These are phyloP conservation scores for Plagodis pulveraria DNA, from an alignment of 2,888 invertebrate genomes.

Conservation along the genomic window DNA sequence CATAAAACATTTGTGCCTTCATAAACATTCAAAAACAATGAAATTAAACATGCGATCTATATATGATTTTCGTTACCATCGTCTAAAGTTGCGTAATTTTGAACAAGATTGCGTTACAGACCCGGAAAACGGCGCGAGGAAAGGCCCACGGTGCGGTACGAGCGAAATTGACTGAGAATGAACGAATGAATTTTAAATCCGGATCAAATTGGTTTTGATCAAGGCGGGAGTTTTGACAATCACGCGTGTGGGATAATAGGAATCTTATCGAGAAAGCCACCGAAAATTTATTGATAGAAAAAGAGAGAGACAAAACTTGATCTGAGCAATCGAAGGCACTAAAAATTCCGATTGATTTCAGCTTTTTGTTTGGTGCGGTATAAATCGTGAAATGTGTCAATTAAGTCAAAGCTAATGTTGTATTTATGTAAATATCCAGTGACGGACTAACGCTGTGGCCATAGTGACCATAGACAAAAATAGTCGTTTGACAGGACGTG, in stretches of 20 bases:
- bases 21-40: constrained; percentile 27
- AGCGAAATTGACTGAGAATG: constrained; percentile 41
- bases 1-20: constrained; percentile 23
- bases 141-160: constrained; percentile 30
- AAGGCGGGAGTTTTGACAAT: constrained; percentile 38
- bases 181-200: constrained; percentile 45
- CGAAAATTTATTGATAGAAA: constrained; percentile 39
- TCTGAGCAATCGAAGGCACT: constrained; percentile 35
- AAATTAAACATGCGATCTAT: constrained; percentile 27
- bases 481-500: constrained; percentile 59
- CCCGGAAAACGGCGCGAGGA: constrained; percentile 32
- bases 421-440: constrained; percentile 78
- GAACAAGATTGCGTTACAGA: constrained; percentile 38
- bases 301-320: constrained; percentile 31
- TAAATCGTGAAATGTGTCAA: constrained; percentile 83
- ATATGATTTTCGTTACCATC: constrained; percentile 22
- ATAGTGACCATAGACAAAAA: constrained; percentile 63
- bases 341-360: constrained; percentile 46
- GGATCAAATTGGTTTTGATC: constrained; percentile 43
- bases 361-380: constrained; percentile 60
- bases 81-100: constrained; percentile 38
- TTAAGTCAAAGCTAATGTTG: constrained; percentile 80
- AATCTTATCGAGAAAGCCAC: constrained; percentile 32
- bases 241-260: constrained; percentile 36
- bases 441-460: constrained; percentile 54